phyloP scores from a whole-genome alignment of 2,113 vertebrate genomes.

The Python bivittatus region DNA sequence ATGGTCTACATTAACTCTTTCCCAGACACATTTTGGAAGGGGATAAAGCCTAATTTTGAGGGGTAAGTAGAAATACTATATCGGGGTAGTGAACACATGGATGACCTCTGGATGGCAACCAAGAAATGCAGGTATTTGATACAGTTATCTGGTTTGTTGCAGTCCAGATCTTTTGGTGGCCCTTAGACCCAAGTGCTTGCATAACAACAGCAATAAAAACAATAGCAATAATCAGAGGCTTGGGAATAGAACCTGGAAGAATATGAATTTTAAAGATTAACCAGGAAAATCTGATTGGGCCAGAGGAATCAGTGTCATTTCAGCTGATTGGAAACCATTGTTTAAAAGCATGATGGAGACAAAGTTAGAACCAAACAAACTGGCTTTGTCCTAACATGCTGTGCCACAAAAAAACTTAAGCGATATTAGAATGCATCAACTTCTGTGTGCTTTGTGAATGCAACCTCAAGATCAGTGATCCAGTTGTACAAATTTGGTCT shows the following conservation, averaged over 20 bases:
- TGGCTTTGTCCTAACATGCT: neutral
- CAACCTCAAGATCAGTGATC: no score
- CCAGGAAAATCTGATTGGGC: no score
- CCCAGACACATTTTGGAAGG: neutral
- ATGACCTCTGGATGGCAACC: neutral
- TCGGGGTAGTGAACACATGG: neutral
- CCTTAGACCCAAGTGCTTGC: neutral
- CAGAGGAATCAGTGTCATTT: no score
- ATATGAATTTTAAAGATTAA: neutral
- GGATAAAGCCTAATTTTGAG: constrained; percentile 31
- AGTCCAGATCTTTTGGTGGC: neutral
- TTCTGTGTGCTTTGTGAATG: no score
- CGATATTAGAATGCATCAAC: no score
- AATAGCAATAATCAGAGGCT: neutral
- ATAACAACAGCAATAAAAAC: neutral
- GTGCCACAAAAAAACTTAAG: no score
- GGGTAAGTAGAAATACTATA: neutral
- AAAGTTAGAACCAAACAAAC: neutral
- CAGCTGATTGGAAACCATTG: neutral
- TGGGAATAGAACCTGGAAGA: neutral
- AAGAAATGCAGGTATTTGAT: neutral
- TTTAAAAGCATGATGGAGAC: neutral
- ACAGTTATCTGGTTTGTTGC: neutral
- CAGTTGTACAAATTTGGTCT: no score
- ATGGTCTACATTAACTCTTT: constrained; percentile 25